Conservation (phyloP, 2,888 invertebrate genomes). For the Creontiades dilutus region DNA sequence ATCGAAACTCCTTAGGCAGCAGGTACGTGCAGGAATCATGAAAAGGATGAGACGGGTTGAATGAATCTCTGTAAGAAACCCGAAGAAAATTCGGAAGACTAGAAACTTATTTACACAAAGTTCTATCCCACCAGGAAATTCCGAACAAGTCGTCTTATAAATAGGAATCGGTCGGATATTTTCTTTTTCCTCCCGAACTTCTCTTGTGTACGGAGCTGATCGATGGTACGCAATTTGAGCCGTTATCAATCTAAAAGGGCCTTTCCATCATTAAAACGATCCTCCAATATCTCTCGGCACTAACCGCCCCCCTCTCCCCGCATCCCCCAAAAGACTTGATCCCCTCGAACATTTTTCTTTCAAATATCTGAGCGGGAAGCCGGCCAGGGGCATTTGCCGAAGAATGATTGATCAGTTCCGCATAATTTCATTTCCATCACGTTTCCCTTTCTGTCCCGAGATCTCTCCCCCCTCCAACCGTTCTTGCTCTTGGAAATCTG, state of each 20-base stretch:
- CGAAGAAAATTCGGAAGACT: too few relatives aligned
- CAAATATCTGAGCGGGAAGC: constrained; percentile 36
- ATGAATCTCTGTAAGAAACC: too few relatives aligned
- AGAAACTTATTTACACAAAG: too few relatives aligned
- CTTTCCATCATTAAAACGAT: constrained; percentile 66
- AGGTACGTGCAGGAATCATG: too few relatives aligned
- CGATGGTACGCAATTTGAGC: constrained; percentile 60
- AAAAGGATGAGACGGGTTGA: too few relatives aligned
- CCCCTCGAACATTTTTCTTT: constrained; percentile 63
- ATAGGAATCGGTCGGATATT: constrained; percentile 46
- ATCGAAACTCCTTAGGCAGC: too few relatives aligned
- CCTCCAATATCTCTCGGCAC: constrained; percentile 54
- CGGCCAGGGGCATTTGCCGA: neutral
- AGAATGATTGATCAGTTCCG: constrained; percentile 69
- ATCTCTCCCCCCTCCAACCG: neutral
- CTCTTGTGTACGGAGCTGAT: constrained; percentile 18
- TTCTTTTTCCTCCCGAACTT: neutral
- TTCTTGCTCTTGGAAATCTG: neutral
- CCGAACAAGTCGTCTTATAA: constrained; percentile 38
- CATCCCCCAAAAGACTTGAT: constrained; percentile 30
- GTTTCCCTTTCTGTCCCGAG: neutral
- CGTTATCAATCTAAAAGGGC: constrained; percentile 60
- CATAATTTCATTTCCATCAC: constrained; percentile 63
- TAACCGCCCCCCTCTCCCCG: constrained; percentile 8
- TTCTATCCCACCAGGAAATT: neutral